These are phyloP conservation scores for Astreopora myriophthalma DNA, from an alignment of 64 coral and sea anemone species.

Conservation along the genomic window DNA sequence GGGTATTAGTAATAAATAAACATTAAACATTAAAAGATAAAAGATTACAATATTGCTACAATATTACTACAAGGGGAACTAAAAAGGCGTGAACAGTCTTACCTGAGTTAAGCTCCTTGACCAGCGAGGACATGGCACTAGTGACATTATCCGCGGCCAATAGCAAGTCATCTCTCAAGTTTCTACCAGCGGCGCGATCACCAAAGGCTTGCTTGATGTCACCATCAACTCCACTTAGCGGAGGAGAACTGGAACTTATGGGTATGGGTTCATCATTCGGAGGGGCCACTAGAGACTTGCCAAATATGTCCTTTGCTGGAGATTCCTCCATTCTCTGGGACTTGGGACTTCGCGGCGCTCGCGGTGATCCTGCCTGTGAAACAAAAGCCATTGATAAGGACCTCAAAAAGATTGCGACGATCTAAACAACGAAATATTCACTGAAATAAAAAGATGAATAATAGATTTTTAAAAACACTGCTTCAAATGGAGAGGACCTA, in stretches of 20 bases:
- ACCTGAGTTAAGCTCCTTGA: conserved; percentile 96
- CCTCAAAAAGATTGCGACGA: too few species aligned
- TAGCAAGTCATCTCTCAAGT: conserved; percentile 87
- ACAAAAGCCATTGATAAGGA: too few species aligned
- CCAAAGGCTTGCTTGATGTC: conserved; percentile 93
- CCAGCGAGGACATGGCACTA: conserved; percentile 96
- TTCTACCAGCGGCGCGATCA: conserved; percentile 68
- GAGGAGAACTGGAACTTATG: conserved; percentile 52
- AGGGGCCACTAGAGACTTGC: conserved; percentile 36
- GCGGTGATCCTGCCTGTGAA: conserved; percentile 88
- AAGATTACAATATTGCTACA: too few species aligned
- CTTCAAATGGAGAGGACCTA: too few species aligned
- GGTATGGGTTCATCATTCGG: conserved; percentile 44
- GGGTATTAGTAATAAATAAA: too few species aligned
- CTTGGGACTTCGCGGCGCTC: conserved; percentile 71
- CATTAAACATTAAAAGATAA: too few species aligned
- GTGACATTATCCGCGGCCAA: conserved; percentile 94
- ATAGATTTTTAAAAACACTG: too few species aligned
- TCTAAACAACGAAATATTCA: not conserved
- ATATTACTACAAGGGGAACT: too few species aligned
- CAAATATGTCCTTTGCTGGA: conserved; percentile 52
- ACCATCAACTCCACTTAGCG: conserved; percentile 86
- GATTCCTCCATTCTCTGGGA: conserved; percentile 32
- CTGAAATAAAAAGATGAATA: too few species aligned
- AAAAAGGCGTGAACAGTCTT: not conserved